Conservation (phyloP, 2,888 invertebrate species). For the Brenthis daphne region DNA sequence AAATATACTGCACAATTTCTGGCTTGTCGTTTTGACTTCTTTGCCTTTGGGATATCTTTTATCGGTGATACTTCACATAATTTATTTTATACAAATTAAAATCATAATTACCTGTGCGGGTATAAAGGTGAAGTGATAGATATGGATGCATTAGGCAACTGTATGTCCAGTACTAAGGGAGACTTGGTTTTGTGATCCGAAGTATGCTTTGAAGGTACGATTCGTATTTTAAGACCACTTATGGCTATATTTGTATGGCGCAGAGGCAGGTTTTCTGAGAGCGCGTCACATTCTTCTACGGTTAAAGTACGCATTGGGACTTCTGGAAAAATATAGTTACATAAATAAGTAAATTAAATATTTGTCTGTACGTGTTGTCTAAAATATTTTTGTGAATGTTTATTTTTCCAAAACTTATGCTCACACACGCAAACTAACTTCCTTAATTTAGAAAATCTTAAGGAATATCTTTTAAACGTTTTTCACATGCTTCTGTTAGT, state of each 20-base stretch:
- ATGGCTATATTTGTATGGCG: conserved; percentile 50
- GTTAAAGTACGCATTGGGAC: conserved; percentile 57
- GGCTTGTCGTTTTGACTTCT: too few relatives aligned
- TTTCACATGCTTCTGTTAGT: neutral
- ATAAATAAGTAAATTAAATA: neutral
- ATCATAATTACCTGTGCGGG: conserved; percentile 59
- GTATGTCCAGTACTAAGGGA: conserved; percentile 50
- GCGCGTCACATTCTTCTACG: conserved; percentile 68
- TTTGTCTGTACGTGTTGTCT: too few relatives aligned
- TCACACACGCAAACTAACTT: too few relatives aligned
- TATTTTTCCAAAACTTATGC: too few relatives aligned
- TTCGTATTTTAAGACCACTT: conserved; percentile 47
- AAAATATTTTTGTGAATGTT: too few relatives aligned
- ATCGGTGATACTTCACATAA: too few relatives aligned
- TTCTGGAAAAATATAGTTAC: conserved; percentile 43
- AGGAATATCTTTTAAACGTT: neutral
- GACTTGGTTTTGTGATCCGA: conserved; percentile 44
- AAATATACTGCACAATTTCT: too few relatives aligned
- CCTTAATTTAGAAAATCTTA: too few relatives aligned
- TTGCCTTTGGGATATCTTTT: too few relatives aligned
- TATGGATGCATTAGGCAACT: conserved; percentile 48
- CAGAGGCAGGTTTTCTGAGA: conserved; percentile 63
- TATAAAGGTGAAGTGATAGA: conserved; percentile 58
- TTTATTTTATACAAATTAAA: neutral
- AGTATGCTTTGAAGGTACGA: conserved; percentile 60